Evolutionary conservation across 92 coral and sea anemone genomes (phyloP), one percentile per base, ranked within the genome.

Genomic region (Porites divaricata): DNA sequence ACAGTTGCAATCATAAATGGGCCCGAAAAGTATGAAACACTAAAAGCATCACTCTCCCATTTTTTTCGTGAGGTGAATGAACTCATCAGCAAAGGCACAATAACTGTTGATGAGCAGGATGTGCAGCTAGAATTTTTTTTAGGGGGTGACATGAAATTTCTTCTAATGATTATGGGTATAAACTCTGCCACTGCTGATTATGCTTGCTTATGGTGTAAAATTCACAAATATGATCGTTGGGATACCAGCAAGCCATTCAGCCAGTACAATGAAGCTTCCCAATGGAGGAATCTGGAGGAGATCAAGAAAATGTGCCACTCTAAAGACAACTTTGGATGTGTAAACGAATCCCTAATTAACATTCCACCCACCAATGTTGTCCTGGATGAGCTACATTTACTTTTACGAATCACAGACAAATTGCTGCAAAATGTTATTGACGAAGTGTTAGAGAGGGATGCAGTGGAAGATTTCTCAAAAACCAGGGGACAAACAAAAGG

Each of bases 161-260:
- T 92, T 7, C 52, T 83, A 0, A 83, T 89, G 87, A 76, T 84
- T 1, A 78, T 83, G 88, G 91, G 89, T 0, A 1, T 87, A 20
- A 79, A 53, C 28, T 28, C 63, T 19, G 95, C 95, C 15, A 63
- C 93, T 49, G 80, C 95, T 15, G 50, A 83, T 68, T 86, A 83
- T 79, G 90, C 93, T 15, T 92, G 93, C 70, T 26, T 89, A 49
- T 92, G 95, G 93, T 92, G 95, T 51, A 73, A 71, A 66, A 66
- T 89, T 10, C 93, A 89, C 80, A 92, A 89, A 65, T 69, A 86
- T 52, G 67, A 83, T 78, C 57, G 95, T 19, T 90, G 90, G 80
- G 90, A 90, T 66, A 85, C 62, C 10, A 73, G 72, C 28, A 89
- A 92, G 50, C 79, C 88, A 4, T 4, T 59, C 6, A 83, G 72